Evolutionary conservation across 1,140 invertebrate species (phyloP).

Genomic region (Melitaea cinxia): DNA sequence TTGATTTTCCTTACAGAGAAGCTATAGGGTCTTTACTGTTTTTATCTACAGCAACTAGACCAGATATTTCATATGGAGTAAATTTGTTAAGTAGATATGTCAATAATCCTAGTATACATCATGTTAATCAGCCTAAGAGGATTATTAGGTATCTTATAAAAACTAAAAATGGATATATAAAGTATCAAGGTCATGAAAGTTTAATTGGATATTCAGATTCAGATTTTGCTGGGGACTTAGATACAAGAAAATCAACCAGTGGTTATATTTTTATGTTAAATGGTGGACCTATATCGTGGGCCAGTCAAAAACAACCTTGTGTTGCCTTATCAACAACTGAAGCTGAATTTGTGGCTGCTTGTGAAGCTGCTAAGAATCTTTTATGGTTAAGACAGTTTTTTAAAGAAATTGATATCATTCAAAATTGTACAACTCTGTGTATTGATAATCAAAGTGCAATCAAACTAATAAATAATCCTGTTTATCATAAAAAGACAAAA

Average conservation of each 20-base stretch:
- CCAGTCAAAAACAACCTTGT: slow-evolving; percentile 19
- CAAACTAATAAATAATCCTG: slow-evolving; percentile 32
- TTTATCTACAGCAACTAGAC: not conserved
- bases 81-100: not conserved
- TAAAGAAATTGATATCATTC: not conserved
- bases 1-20: not conserved
- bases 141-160: not conserved
- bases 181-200: no score
- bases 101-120: not conserved
- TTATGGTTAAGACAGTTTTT: not conserved
- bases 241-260: slow-evolving; percentile 52
- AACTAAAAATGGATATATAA: no score
- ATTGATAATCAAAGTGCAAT: slow-evolving; percentile 33
- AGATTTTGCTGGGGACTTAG: slow-evolving; percentile 50
- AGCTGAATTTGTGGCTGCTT: not conserved
- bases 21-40: not conserved
- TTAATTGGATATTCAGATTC: not conserved
- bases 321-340: not conserved
- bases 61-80: not conserved
- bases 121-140: not conserved
- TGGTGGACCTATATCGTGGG: slow-evolving; percentile 55
- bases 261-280: slow-evolving; percentile 47
- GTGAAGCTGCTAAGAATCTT: not conserved
- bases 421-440: slow-evolving; percentile 1
- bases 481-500: slow-evolving; percentile 31